A percentile compares a stretch with the other conserved stretches of the same genome.
phyloP scores from a whole-genome alignment of 2,113 vertebrate species.

The Heloderma charlesbogerti region DNA sequence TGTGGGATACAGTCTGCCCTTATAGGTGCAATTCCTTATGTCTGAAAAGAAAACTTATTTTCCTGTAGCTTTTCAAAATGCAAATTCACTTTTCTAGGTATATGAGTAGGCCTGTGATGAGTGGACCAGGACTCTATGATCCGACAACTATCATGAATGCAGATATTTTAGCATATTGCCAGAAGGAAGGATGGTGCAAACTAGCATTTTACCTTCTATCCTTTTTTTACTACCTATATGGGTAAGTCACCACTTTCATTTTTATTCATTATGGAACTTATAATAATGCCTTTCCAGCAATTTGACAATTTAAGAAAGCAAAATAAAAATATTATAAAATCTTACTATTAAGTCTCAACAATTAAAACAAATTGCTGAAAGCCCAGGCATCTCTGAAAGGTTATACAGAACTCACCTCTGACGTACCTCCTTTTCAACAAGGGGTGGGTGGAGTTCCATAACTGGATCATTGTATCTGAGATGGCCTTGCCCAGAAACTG shows the following conservation, averaged over 20 bases:
- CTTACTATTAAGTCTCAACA: neutral
- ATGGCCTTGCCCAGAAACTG: neutral
- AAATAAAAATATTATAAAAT: neutral
- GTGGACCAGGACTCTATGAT: conserved; percentile 95
- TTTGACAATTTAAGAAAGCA: neutral
- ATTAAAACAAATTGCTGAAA: neutral
- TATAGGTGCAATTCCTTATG: accelerated
- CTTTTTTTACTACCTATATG: conserved; percentile 99
- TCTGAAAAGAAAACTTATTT: neutral
- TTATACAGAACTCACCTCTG: neutral
- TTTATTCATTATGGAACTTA: neutral
- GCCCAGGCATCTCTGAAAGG: neutral
- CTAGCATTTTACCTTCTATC: conserved; percentile 98
- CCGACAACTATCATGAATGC: conserved; percentile 99
- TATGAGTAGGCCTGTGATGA: conserved; percentile 97
- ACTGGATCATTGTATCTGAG: no score
- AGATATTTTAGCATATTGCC: conserved; percentile 98
- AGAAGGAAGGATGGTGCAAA: conserved; percentile 99
- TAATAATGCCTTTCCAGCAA: neutral
- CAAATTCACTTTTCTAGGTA: conserved; percentile 82
- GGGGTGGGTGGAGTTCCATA: neutral
- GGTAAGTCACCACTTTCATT: conserved; percentile 79
- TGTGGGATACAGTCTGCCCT: neutral
- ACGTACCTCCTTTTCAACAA: neutral
- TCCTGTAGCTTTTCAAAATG: neutral